phyloP scores from a whole-genome alignment of 2,888 invertebrate species.

The Cheilosia pagana region DNA sequence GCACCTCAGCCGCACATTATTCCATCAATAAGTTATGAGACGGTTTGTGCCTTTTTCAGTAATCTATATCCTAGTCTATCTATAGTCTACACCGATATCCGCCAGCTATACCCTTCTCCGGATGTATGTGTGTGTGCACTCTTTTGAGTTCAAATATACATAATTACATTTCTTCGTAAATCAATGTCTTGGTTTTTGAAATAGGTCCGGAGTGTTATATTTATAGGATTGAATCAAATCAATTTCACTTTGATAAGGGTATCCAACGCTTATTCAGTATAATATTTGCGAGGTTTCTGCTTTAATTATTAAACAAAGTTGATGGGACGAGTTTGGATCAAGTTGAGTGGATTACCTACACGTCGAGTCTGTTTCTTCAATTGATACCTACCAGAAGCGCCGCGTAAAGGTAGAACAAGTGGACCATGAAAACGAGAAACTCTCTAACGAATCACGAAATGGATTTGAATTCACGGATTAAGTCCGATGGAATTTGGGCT shows the following conservation, averaged over 20 bases:
- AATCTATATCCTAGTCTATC: not conserved
- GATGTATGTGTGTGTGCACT: not conserved
- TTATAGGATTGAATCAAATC: conserved; percentile 44
- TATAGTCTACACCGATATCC: conserved; percentile 6
- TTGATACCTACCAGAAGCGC: not conserved
- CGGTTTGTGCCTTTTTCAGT: not conserved
- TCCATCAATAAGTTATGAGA: conserved; percentile 29
- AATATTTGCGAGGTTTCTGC: not conserved
- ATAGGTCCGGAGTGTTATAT: conserved; percentile 38
- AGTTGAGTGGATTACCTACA: conserved; percentile 33
- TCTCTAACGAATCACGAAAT: not conserved
- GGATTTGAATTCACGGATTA: not conserved
- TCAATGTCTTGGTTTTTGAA: conserved; percentile 42
- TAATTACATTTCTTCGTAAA: conserved; percentile 39
- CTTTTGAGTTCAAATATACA: conserved; percentile 17
- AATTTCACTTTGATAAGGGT: conserved; percentile 49
- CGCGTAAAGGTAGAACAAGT: not conserved
- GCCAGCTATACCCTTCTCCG: not conserved
- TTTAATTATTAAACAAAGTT: conserved; percentile 41
- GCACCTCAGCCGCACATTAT: not conserved
- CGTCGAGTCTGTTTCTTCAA: not conserved
- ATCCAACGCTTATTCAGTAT: no score
- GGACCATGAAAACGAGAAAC: not conserved
- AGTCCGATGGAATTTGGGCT: not conserved
- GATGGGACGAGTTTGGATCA: not conserved